Evolutionary conservation across 2,888 invertebrate genomes (phyloP).

Genomic region (Odontothrips loti): DNA sequence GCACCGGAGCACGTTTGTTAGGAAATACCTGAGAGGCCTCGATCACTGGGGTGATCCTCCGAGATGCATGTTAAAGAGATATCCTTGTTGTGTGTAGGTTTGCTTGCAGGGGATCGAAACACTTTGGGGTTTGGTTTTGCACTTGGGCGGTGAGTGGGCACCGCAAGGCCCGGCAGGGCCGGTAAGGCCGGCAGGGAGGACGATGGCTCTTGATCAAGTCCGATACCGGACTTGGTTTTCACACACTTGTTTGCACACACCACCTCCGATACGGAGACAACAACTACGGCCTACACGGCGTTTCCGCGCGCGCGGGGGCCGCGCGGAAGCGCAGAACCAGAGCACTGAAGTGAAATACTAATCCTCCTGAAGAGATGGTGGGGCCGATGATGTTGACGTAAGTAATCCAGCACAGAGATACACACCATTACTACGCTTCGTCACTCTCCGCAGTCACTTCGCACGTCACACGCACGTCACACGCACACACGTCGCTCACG

Average conservation of each 20-base stretch:
- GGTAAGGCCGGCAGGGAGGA: neutral
- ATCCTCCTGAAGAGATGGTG: neutral
- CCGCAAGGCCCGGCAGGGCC: neutral
- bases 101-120: neutral
- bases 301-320: neutral
- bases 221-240: neutral
- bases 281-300: neutral
- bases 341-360: constrained; percentile 22
- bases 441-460: constrained; percentile 9
- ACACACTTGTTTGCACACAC: constrained; percentile 8
- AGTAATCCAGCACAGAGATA: neutral
- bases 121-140: neutral
- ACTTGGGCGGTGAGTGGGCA: neutral
- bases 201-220: too few species aligned
- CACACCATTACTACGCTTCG: constrained; percentile 2
- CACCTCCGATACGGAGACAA: neutral
- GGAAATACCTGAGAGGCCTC: constrained; percentile 11
- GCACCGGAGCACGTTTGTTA: neutral
- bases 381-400: neutral
- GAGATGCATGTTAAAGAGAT: neutral
- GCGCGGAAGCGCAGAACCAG: neutral
- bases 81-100: neutral
- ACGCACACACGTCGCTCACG: neutral
- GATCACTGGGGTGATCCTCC: neutral
- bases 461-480: constrained; percentile 3